Evolutionary conservation across 35 echinoderm and acorn worm species (phyloP).

Genomic region (Heliocidaris tuberculata): DNA sequence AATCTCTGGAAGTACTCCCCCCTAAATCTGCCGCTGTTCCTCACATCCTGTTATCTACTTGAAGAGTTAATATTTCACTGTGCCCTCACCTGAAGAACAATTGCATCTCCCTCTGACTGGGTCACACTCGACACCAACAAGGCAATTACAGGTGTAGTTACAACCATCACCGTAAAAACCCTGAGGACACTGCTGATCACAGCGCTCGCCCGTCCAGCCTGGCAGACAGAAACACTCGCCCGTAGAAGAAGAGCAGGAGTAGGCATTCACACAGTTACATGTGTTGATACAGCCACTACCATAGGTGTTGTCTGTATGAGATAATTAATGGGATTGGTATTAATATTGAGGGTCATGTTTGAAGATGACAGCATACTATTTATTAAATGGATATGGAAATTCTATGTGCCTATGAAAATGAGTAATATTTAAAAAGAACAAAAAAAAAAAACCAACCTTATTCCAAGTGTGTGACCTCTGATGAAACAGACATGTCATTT

Average conservation of each 20-base stretch:
- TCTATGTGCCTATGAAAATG: no score
- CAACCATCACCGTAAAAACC: conserved; percentile 66
- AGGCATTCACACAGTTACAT: conserved; percentile 86
- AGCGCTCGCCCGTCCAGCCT: conserved; percentile 70
- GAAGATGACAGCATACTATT: no score
- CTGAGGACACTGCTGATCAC: conserved; percentile 50
- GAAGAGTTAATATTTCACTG: background rate
- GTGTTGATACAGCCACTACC: conserved; percentile 56
- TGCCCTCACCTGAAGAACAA: conserved; percentile 38
- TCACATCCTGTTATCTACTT: background rate
- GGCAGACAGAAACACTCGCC: conserved; percentile 74
- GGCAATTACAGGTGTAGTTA: conserved; percentile 57
- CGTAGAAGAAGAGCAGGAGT: conserved; percentile 57
- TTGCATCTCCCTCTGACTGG: conserved; percentile 69
- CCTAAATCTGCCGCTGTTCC: no score
- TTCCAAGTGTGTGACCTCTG: no score
- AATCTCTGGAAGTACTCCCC: no score
- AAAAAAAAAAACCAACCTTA: no score
- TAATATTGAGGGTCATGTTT: no score
- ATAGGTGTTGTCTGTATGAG: conserved; percentile 43
- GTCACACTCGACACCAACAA: conserved; percentile 63
- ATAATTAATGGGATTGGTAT: background rate
- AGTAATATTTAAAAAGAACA: no score
- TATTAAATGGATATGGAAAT: no score
- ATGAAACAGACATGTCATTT: no score